Evolutionary conservation across 2,113 vertebrate species (phyloP), one percentile per base, ranked within the genome.

Genomic region (Sinosuthora webbiana): DNA sequence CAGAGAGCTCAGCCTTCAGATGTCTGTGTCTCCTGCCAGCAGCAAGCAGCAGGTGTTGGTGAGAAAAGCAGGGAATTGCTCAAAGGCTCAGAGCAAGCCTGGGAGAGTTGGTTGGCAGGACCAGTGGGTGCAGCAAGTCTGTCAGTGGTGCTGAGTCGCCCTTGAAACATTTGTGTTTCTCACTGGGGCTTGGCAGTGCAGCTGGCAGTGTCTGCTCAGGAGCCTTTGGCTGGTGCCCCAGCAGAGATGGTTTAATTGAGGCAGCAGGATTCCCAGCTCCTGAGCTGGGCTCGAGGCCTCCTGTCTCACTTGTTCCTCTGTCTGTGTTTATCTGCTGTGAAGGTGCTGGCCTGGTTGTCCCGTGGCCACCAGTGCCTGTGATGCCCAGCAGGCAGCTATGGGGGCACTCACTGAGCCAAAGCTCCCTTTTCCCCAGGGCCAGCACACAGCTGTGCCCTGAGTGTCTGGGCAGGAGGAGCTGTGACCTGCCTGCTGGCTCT

Each of bases 131-230:
- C 85, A 87, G 44, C 69, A 42, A 59, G 78, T 42, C 56, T 67
- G 78, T 81, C 15, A 13, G 69, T 21, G 41, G 15, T 65, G 88
- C 85, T 56, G 87, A 96, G 90, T 93, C n/a, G 60, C 84, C 37
- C 28, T 41, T 10, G 8, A 69, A 85, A 59, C 41, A 39, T 83
- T 85, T 45, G 11, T 41, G 65, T 82, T 93, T 79, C 92, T 94
- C 62, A 11, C 52, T 53, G 63, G 63, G 68, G 45, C 80, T 94
- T 81, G 73, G 80, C 71, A 90, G 17, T 2, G 5, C 60, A 37
- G 78, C 52, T 75, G 65, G 47, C 3, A 1, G 0, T 35, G 83
- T 69, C 87, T 87, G 35, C 80, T 83, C 2, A 1, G 23, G 59
- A 87, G 69, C 50, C 59, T 91, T 90, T 50, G 89, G 68, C 83